Base-by-base conservation (phyloP, 1,140 invertebrate species). In the Ectropis grisescens region DNA sequence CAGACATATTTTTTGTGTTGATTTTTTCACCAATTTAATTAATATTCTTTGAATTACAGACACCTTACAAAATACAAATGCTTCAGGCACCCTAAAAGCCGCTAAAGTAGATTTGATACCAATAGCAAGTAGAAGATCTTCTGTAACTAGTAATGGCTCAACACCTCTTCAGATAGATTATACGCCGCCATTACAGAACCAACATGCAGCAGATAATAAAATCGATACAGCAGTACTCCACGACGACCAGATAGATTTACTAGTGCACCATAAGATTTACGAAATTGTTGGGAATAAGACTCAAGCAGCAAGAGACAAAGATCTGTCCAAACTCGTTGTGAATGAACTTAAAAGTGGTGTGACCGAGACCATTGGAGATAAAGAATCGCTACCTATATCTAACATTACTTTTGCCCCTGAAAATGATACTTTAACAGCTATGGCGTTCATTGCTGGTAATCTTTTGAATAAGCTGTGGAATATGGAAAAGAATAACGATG, bases 401-500 rank as follows among this genome's bases (percentile, higher is more conserved):
- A 76, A 78, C 48, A 70, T 80, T 10, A 72, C 66, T 13, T 80
- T 80, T 34, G 71, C 69, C 3, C 58, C 64, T n/a, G 71, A 76
- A 58, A 80, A 80, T 37, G 75, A 80, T 30, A 76, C 75, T 2
- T 37, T 76, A 11, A 66, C 58, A 13, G 71, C 75, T 30, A 71
- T 80, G 64, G 62, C 71, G 2, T 76, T 58, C 25, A 76, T 80
- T 31, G 75, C 75, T 35, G 75, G 75, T 14, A 76, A 76, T 56
- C 37, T 80, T 15, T 46, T 80, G 11, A 76, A 64, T 47, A 70
- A 71, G 41, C 27, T 80, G 27, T 80, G 75, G 75, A 54, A 70
- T 38, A 66, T 80, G 40, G 66, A 80, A 51, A 72, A 59, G 43
- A 61, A 70, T 23, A 33, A 52, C 0, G 44, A 27, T 11, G 58